These are phyloP conservation scores for Drosophila nigricruria DNA, from an alignment of 2,888 invertebrate species.

Conservation along the genomic window DNA sequence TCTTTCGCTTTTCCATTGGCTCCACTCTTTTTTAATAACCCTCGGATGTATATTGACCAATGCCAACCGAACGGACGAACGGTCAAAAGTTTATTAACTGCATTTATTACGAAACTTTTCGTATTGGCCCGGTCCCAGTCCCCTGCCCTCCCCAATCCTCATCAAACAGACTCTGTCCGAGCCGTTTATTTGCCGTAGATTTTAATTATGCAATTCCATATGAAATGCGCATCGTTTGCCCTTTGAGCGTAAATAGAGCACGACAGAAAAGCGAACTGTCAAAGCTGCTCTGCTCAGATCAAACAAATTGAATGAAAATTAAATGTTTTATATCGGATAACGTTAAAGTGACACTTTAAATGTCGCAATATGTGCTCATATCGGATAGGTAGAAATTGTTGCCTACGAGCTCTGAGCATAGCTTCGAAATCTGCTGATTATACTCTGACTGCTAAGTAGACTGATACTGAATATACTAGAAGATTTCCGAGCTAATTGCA, in stretches of 20 bases:
- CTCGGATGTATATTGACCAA: conserved; percentile 18
- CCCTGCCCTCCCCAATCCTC: background rate
- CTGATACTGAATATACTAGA: no score
- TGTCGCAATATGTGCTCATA: background rate
- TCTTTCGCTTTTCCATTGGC: background rate
- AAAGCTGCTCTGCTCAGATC: background rate
- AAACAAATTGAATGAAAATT: conserved; percentile 5
- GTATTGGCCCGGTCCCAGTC: background rate
- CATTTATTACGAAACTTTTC: conserved; percentile 65
- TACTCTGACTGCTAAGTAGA: no score
- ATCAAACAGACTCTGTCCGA: conserved; percentile 1
- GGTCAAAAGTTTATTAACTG: conserved; percentile 56
- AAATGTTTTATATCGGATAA: background rate
- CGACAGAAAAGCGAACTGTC: background rate
- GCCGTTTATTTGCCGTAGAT: conserved; percentile 34
- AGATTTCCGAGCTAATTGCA: no score
- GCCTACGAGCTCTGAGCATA: no score
- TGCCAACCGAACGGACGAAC: conserved; percentile 23
- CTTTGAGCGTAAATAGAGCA: background rate
- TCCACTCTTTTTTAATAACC: conserved; percentile 16
- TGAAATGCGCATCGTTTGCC: conserved; percentile 13
- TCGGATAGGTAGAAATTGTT: background rate
- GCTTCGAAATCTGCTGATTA: background rate
- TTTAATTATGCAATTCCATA: conserved; percentile 56
- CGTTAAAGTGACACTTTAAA: background rate